Evolutionary conservation across 2,113 vertebrate species (phyloP).

Genomic region (Callocephalon fimbriatum): DNA sequence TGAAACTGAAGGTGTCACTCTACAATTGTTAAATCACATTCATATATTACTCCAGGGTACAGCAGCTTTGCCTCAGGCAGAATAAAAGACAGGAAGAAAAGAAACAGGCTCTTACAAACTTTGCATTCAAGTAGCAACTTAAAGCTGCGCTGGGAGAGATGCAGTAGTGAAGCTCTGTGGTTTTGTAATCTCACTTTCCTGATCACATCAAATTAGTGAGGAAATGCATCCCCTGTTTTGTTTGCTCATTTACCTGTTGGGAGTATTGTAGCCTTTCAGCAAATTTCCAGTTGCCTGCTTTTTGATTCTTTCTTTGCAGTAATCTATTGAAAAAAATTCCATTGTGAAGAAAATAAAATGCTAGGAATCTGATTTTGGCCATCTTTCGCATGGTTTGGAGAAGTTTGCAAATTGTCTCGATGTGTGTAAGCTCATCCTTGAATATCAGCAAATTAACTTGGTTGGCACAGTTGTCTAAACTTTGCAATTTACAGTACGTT

Average conservation of each 20-base stretch:
- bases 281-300: neutral
- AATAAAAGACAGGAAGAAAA: neutral
- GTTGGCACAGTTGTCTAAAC: neutral
- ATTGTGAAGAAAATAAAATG: neutral
- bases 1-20: neutral
- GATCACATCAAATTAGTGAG: neutral
- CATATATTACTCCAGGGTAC: neutral
- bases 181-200: neutral
- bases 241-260: neutral
- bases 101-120: neutral
- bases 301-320: neutral
- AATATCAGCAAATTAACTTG: neutral
- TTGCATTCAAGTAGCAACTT: neutral
- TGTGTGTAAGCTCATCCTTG: neutral
- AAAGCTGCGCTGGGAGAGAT: neutral
- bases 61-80: neutral
- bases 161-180: neutral
- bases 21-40: neutral
- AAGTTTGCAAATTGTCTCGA: neutral
- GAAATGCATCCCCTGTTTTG: neutral
- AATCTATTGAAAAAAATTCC: neutral
- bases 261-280: neutral
- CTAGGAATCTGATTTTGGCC: neutral
- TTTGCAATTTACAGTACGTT: neutral
- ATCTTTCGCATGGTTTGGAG: neutral